Conservation (phyloP, 2,113 vertebrate genomes). For the Leiothrix lutea region DNA sequence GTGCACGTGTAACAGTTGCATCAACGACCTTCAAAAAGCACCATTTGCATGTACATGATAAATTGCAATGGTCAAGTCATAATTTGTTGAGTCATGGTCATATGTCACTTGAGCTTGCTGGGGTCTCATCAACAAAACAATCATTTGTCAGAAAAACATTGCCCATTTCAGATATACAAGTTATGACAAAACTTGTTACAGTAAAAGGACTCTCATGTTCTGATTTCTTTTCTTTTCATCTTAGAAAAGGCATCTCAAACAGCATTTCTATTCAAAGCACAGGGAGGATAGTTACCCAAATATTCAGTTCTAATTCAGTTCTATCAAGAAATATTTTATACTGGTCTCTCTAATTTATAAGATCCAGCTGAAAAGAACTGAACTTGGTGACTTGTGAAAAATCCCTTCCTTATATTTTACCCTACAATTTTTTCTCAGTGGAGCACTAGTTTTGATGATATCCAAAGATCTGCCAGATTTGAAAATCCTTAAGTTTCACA, state of each 20-base stretch:
- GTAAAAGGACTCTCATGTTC: background rate
- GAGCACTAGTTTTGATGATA: fast-evolving
- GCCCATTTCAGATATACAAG: background rate
- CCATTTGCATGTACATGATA: background rate
- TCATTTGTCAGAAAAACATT: fast-evolving
- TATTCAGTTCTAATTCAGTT: background rate
- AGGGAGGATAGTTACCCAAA: background rate
- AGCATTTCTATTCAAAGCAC: background rate
- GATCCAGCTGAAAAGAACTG: background rate
- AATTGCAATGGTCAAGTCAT: background rate
- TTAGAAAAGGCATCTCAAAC: background rate
- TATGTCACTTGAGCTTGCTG: background rate
- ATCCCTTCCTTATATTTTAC: background rate
- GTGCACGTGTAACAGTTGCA: background rate
- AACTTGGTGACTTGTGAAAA: background rate
- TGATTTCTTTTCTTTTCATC: background rate
- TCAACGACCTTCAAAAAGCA: background rate
- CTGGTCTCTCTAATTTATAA: background rate
- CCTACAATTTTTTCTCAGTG: background rate
- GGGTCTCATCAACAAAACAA: background rate
- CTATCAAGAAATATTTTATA: background rate
- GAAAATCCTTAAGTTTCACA: background rate
- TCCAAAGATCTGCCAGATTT: background rate
- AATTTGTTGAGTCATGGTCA: background rate
- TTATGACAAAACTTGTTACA: background rate